A percentile compares a stretch with the other conserved stretches of the same genome.
These are phyloP conservation scores for Hipposideros larvatus DNA, from an alignment of 2,797 vertebrate genomes.

Conservation along the genomic window DNA sequence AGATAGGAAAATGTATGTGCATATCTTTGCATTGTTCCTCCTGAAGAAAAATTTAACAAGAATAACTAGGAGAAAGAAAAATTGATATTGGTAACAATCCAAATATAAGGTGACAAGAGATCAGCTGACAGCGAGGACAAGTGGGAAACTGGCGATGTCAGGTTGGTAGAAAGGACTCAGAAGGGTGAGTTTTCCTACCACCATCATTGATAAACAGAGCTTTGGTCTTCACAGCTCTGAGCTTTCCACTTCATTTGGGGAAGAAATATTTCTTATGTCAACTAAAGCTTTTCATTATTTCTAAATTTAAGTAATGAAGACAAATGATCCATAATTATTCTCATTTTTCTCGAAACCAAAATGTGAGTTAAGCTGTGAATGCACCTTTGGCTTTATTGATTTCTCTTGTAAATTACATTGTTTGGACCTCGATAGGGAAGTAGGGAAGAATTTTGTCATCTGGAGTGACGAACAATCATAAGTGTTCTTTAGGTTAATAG, in stretches of 20 bases:
- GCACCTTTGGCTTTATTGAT: background rate
- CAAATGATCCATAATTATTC: background rate
- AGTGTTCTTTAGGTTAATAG: background rate
- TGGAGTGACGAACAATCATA: background rate
- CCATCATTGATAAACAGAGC: background rate
- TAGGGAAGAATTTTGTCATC: background rate
- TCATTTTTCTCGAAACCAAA: slow-evolving; percentile 28
- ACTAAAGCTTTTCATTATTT: slow-evolving; percentile 1
- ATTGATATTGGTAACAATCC: background rate
- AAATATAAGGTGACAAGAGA: background rate
- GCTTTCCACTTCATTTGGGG: background rate
- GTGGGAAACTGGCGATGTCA: background rate
- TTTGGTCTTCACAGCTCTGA: background rate
- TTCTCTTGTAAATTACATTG: background rate
- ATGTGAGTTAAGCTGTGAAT: background rate
- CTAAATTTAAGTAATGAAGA: slow-evolving; percentile 33
- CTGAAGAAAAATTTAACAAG: background rate
- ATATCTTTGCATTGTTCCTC: background rate
- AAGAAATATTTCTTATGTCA: background rate
- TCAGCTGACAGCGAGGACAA: background rate
- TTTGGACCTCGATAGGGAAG: background rate
- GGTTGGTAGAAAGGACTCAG: background rate
- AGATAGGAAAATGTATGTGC: background rate
- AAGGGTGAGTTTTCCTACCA: background rate
- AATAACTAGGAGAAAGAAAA: background rate